Percentiles rank a stretch among this genome's conserved stretches.
Evolutionary conservation across 2,797 vertebrate genomes (phyloP).

Genomic region (Poecilia picta): DNA sequence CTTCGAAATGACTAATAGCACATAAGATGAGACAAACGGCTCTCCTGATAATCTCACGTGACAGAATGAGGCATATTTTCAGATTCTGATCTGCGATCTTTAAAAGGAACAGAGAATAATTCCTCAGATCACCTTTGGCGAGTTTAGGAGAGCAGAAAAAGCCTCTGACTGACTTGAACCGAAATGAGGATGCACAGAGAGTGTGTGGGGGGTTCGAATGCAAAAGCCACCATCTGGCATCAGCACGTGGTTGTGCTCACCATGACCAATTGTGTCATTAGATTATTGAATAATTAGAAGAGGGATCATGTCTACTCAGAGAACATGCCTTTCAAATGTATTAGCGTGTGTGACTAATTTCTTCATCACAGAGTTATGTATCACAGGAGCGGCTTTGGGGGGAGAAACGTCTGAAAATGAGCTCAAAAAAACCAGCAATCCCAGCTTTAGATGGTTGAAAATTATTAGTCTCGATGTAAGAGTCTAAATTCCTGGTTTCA

Average conservation of each 20-base stretch:
- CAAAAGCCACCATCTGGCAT: constrained; percentile 80
- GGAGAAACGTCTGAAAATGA: not conserved
- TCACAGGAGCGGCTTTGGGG: constrained; percentile 16
- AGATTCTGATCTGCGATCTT: constrained; percentile 14
- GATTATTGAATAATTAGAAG: constrained; percentile 81
- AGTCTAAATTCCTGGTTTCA: constrained; percentile 31
- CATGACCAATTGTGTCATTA: constrained; percentile 84
- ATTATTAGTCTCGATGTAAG: constrained; percentile 24
- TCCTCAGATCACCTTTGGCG: constrained; percentile 51
- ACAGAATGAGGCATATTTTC: constrained; percentile 9
- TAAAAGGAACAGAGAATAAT: constrained; percentile 20
- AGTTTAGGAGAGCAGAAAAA: constrained; percentile 50
- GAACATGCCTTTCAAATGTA: constrained; percentile 68
- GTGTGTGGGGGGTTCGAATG: constrained; percentile 62
- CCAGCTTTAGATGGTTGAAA: constrained; percentile 15
- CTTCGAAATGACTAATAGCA: constrained; percentile 31
- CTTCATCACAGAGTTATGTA: constrained; percentile 36
- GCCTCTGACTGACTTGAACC: constrained; percentile 44
- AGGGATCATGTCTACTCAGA: constrained; percentile 70
- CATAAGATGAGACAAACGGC: constrained; percentile 29
- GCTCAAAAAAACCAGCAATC: constrained; percentile 36
- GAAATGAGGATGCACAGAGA: constrained; percentile 59
- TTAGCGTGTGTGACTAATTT: constrained; percentile 57
- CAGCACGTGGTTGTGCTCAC: constrained; percentile 72
- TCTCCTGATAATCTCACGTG: constrained; percentile 10